Percentiles rank a stretch among this genome's conserved stretches.
Conservation (phyloP, 2,888 invertebrate species). For the Drosophila prolongata region DNA sequence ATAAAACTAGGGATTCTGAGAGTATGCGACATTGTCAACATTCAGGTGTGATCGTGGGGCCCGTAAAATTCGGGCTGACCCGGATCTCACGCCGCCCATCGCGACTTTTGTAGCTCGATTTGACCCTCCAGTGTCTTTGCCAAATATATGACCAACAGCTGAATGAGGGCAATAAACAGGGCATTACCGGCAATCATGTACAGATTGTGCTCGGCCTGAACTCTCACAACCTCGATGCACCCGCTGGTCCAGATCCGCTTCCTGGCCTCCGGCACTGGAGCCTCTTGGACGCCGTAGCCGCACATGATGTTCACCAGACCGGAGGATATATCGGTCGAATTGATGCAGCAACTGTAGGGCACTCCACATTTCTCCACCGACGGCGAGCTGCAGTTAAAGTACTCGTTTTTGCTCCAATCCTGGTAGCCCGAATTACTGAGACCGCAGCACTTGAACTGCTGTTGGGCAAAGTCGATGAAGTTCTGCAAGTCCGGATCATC, state of each 20-base stretch:
- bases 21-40: too few relatives aligned
- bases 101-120: slow-evolving; percentile 94
- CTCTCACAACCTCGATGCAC: slow-evolving; percentile 94
- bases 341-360: slow-evolving; percentile 97
- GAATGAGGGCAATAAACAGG: slow-evolving; percentile 93
- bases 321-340: slow-evolving; percentile 94
- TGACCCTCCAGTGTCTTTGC: slow-evolving; percentile 96
- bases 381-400: slow-evolving; percentile 97
- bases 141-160: slow-evolving; percentile 94
- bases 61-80: slow-evolving; percentile 31
- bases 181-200: slow-evolving; percentile 95
- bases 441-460: slow-evolving; percentile 94
- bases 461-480: slow-evolving; percentile 97
- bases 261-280: slow-evolving; percentile 93
- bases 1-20: not conserved
- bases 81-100: slow-evolving; percentile 86
- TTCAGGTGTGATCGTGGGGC: slow-evolving; percentile 18
- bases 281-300: slow-evolving; percentile 94
- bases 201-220: slow-evolving; percentile 94
- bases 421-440: slow-evolving; percentile 95
- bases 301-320: slow-evolving; percentile 96
- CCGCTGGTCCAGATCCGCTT: slow-evolving; percentile 96
- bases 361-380: slow-evolving; percentile 96
- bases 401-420: slow-evolving; percentile 98
- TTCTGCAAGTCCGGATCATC: slow-evolving; percentile 97